Evolutionary conservation across 2,888 invertebrate genomes (phyloP).

Genomic region (Drosophila sordidula): DNA sequence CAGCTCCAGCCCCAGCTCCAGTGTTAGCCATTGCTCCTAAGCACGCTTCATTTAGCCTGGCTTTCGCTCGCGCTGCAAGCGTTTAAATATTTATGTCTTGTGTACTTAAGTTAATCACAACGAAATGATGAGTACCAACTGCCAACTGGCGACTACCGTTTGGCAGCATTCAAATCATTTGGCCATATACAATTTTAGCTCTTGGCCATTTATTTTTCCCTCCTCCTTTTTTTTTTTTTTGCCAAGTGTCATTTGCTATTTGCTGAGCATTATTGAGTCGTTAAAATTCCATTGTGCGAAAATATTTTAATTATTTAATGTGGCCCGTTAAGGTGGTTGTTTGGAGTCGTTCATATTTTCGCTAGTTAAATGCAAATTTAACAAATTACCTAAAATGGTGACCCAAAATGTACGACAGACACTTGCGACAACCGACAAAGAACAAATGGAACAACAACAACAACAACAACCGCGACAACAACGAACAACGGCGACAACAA

Average conservation of each 20-base stretch:
- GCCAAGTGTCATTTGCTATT: constrained; percentile 58
- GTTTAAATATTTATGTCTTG: constrained; percentile 80
- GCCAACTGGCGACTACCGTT: constrained; percentile 47
- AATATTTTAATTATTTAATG: constrained; percentile 70
- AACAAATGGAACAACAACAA: constrained; percentile 35
- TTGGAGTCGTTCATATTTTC: constrained; percentile 4
- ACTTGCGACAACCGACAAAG: constrained; percentile 41
- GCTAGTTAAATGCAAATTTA: constrained; percentile 44
- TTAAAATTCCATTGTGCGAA: constrained; percentile 56
- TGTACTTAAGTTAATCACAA: constrained; percentile 81
- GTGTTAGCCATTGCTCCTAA: too few relatives aligned
- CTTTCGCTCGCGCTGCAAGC: constrained; percentile 40
- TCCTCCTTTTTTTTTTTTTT: constrained; percentile 25
- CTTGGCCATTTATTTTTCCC: constrained; percentile 13
- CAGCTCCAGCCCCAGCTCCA: background rate
- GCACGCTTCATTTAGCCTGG: background rate
- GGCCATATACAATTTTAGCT: background rate
- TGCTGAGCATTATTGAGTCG: constrained; percentile 63
- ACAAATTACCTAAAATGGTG: constrained; percentile 68
- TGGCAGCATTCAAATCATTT: constrained; percentile 66
- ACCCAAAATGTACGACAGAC: constrained; percentile 35
- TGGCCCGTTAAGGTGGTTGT: background rate
- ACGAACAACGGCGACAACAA: constrained; percentile 25
- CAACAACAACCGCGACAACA: constrained; percentile 21
- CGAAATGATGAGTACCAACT: constrained; percentile 67